Conservation (phyloP, 1,140 invertebrate genomes). For the Magallana angulata region DNA sequence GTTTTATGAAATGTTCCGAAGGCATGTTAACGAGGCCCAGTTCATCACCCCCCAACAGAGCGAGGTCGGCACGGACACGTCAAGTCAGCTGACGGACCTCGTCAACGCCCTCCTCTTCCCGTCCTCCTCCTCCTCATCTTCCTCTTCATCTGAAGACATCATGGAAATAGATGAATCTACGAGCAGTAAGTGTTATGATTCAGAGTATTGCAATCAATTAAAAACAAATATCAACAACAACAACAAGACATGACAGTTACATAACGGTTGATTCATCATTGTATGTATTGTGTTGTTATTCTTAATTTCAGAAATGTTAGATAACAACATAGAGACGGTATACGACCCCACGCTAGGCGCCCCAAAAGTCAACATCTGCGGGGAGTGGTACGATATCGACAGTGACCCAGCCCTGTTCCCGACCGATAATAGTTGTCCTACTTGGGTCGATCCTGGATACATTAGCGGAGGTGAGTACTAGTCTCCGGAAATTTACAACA, state of each 20-base stretch:
- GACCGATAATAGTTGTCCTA: conserved; percentile 14
- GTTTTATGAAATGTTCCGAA: conserved; percentile 67
- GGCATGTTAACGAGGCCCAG: conserved; percentile 61
- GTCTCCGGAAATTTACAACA: neutral
- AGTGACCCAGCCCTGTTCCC: conserved; percentile 42
- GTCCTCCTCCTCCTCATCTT: neutral
- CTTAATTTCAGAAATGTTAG: conserved; percentile 50
- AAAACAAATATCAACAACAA: neutral
- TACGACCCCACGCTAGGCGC: conserved; percentile 50
- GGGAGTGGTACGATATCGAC: conserved; percentile 57
- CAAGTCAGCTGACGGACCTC: neutral
- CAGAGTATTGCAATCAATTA: neutral
- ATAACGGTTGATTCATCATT: neutral
- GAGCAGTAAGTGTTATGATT: neutral
- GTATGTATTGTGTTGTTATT: neutral
- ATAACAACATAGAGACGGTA: conserved; percentile 51
- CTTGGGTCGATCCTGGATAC: conserved; percentile 46
- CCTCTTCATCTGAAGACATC: neutral
- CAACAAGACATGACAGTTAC: neutral
- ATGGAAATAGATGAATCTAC: neutral
- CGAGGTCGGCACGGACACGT: neutral
- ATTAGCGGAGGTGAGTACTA: conserved; percentile 54
- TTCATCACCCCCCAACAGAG: neutral
- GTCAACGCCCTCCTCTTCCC: neutral
- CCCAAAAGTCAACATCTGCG: conserved; percentile 57